Evolutionary conservation across 1,140 invertebrate species (phyloP).

Genomic region (Drosophila lini): DNA sequence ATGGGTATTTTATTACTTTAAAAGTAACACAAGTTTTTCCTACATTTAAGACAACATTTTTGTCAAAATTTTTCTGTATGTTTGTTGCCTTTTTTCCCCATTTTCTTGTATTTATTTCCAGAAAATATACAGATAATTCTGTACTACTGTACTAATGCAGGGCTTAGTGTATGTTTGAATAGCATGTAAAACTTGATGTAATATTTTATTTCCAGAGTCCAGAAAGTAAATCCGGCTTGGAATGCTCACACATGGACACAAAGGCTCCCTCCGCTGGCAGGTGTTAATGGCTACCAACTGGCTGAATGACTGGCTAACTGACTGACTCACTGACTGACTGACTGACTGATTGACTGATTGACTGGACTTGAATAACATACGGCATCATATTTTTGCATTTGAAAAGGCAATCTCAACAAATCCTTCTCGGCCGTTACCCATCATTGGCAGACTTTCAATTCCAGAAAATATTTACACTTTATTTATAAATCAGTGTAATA

Average conservation of each 20-base stretch:
- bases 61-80: not conserved
- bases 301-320: not conserved
- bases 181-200: not conserved
- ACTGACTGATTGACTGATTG: not conserved
- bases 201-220: constrained; percentile 1
- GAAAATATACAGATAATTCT: not conserved
- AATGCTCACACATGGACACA: not conserved
- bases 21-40: too few relatives aligned
- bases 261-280: not conserved
- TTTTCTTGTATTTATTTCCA: not conserved
- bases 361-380: not conserved
- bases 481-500: constrained; percentile 83
- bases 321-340: not conserved
- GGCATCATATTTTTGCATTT: constrained; percentile 38
- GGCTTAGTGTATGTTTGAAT: not conserved
- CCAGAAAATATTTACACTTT: constrained; percentile 77
- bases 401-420: constrained; percentile 22
- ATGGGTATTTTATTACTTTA: too few relatives aligned
- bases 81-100: too few relatives aligned
- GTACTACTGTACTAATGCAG: not conserved
- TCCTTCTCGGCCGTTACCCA: constrained; percentile 20
- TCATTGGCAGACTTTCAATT: constrained; percentile 43
- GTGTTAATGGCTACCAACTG: not conserved
- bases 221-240: not conserved
- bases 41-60: too few relatives aligned